Conservation (phyloP, 2,888 invertebrate genomes). For the Heliconius ismenius region DNA sequence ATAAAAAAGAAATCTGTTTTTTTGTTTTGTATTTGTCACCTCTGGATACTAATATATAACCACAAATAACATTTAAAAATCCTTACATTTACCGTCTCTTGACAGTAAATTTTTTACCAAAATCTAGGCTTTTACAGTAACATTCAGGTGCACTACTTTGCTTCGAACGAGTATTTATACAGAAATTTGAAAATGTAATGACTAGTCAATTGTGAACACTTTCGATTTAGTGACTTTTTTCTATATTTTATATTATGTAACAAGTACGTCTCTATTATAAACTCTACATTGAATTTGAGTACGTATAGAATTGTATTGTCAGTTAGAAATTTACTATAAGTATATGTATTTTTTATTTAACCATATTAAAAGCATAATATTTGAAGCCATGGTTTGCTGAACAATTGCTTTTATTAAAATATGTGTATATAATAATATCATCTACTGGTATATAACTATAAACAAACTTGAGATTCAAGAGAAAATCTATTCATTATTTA, state of each 20-base stretch:
- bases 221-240: conserved; percentile 5
- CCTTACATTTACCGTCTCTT: background rate
- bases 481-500: no score
- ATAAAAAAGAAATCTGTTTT: no score
- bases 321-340: conserved; percentile 2
- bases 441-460: no score
- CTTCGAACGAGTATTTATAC: background rate
- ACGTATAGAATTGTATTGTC: conserved; percentile 13
- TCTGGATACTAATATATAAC: no score
- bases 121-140: background rate
- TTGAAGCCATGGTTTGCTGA: background rate
- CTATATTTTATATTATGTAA: background rate
- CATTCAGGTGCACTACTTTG: background rate
- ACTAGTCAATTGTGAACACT: conserved; percentile 9
- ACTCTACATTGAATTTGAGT: background rate
- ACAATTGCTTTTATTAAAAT: no score
- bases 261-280: conserved; percentile 8
- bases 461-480: no score
- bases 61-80: background rate
- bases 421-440: no score
- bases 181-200: background rate
- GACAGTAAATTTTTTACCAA: background rate
- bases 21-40: no score
- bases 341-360: background rate
- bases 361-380: background rate